A percentile compares a stretch with the other conserved stretches of the same genome.
phyloP scores from a whole-genome alignment of 2,888 invertebrate species.

The Sarcophaga carnaria region DNA sequence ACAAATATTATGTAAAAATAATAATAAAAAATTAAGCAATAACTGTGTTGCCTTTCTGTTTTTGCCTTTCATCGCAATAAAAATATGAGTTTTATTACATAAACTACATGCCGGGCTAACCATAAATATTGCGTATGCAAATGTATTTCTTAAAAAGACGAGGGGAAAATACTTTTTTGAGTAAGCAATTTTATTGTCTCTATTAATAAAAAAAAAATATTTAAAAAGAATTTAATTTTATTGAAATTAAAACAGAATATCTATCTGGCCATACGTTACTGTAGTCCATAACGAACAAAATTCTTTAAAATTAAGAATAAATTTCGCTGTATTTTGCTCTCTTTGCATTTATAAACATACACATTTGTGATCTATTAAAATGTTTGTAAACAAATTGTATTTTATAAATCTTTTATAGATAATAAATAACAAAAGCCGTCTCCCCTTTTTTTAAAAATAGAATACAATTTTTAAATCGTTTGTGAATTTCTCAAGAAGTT shows the following conservation, averaged over 20 bases:
- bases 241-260: too few relatives aligned
- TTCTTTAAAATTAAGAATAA: too few relatives aligned
- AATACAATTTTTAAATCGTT: neutral
- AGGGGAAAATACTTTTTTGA: too few relatives aligned
- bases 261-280: too few relatives aligned
- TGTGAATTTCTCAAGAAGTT: neutral
- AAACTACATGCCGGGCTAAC: neutral
- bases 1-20: slow-evolving; percentile 49
- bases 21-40: slow-evolving; percentile 58
- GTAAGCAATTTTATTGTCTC: too few relatives aligned
- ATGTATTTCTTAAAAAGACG: neutral
- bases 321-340: neutral
- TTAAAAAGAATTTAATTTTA: too few relatives aligned
- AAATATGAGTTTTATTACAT: slow-evolving; percentile 38
- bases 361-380: neutral
- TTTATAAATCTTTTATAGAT: too few relatives aligned
- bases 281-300: too few relatives aligned
- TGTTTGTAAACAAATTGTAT: too few relatives aligned
- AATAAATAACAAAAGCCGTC: too few relatives aligned
- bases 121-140: slow-evolving; percentile 21
- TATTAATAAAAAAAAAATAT: too few relatives aligned
- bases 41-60: slow-evolving; percentile 17
- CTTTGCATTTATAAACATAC: neutral
- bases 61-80: slow-evolving; percentile 36
- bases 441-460: too few relatives aligned